Conservation (phyloP, 2,797 vertebrate species). For the Eospalax fontanierii region DNA sequence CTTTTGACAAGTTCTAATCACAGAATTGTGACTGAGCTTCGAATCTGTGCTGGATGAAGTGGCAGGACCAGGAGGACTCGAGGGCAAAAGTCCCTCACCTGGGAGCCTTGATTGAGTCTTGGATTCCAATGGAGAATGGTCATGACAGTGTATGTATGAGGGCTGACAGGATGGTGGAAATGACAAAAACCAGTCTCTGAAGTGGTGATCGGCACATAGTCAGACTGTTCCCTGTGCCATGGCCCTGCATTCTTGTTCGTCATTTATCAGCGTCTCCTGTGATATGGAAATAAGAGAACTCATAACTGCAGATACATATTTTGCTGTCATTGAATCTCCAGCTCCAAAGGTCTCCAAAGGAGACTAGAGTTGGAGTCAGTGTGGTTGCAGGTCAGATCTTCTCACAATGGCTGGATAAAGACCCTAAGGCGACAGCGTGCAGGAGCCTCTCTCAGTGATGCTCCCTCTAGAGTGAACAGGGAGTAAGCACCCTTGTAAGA, state of each 20-base stretch:
- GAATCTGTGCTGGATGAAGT: not conserved
- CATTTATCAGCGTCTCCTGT: not conserved
- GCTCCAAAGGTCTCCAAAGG: not conserved
- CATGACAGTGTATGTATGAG: not conserved
- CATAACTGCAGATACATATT: not conserved
- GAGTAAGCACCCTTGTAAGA: constrained; percentile 81
- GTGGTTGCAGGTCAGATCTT: constrained; percentile 32
- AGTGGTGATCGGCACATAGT: not conserved
- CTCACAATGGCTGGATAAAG: constrained; percentile 60
- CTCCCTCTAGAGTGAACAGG: constrained; percentile 82
- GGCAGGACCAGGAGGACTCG: no score
- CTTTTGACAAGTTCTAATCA: not conserved
- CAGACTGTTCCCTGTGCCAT: not conserved
- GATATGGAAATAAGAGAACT: constrained; percentile 40
- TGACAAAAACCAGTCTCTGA: not conserved
- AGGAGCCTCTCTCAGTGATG: constrained; percentile 62
- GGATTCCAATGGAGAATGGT: not conserved
- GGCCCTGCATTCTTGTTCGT: not conserved
- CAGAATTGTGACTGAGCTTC: not conserved
- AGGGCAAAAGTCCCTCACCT: not conserved
- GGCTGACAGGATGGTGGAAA: fast-evolving
- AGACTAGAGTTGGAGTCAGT: not conserved
- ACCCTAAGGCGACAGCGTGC: not conserved
- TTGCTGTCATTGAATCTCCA: not conserved
- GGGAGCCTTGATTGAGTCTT: not conserved